These are phyloP conservation scores for Drosophila ezoana DNA, from an alignment of 2,888 invertebrate genomes.

Conservation along the genomic window DNA sequence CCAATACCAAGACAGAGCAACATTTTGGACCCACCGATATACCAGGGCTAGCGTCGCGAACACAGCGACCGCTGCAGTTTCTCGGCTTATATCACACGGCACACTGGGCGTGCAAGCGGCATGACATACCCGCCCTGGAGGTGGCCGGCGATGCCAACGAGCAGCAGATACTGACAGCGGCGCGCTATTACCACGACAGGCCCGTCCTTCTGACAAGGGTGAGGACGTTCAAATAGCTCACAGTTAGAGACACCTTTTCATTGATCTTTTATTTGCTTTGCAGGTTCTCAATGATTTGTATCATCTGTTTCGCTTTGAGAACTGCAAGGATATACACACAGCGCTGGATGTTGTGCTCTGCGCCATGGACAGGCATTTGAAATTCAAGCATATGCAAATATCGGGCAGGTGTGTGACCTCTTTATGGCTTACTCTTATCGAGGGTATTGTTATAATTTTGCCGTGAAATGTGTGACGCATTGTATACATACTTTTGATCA, in stretches of 20 bases:
- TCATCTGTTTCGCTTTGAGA: conserved; percentile 93
- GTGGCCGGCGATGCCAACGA: conserved; percentile 97
- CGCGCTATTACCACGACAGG: conserved; percentile 92
- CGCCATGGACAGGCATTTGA: conserved; percentile 95
- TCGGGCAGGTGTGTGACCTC: conserved; percentile 89
- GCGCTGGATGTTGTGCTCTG: conserved; percentile 93
- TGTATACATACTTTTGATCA: too few species aligned
- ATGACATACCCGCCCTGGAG: conserved; percentile 95
- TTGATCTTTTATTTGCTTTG: not conserved
- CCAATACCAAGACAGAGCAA: conserved; percentile 68
- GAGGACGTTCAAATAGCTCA: conserved; percentile 26
- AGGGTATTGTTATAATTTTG: too few species aligned
- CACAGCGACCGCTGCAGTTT: conserved; percentile 92
- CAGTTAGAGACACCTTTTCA: not conserved
- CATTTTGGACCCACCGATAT: conserved; percentile 88
- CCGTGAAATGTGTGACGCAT: too few species aligned
- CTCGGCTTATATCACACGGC: conserved; percentile 96
- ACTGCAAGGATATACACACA: conserved; percentile 90
- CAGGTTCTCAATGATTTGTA: conserved; percentile 96
- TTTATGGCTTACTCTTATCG: not conserved
- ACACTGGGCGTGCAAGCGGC: conserved; percentile 94
- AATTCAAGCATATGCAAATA: conserved; percentile 96
- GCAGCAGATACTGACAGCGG: conserved; percentile 94
- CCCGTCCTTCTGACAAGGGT: conserved; percentile 90
- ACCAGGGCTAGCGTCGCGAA: conserved; percentile 92